Evolutionary conservation across 2,888 invertebrate genomes (phyloP).

Genomic region (Myopa tessellatipennis): DNA sequence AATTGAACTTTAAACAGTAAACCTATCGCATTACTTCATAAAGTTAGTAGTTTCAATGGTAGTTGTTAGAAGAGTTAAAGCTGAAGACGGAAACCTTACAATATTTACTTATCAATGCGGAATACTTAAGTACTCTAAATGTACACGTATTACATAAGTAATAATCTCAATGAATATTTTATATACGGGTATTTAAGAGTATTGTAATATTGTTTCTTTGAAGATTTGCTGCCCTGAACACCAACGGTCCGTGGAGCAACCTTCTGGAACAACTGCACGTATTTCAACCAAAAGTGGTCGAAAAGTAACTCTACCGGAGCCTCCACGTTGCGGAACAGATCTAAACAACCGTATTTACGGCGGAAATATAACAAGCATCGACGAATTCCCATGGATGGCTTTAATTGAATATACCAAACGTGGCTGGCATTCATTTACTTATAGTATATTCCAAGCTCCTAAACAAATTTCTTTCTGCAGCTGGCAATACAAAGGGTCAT

Average conservation of each 20-base stretch:
- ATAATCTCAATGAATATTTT: too few relatives aligned
- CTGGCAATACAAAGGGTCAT: conserved; percentile 69
- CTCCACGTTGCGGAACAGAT: conserved; percentile 57
- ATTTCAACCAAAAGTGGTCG: too few relatives aligned
- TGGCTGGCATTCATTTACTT: neutral
- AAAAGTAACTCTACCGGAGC: conserved; percentile 44
- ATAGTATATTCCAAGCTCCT: neutral
- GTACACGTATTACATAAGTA: too few relatives aligned
- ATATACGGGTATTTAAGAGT: too few relatives aligned
- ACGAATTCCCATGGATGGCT: conserved; percentile 72
- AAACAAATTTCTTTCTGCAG: conserved; percentile 1
- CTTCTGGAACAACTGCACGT: neutral
- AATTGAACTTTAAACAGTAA: too few relatives aligned
- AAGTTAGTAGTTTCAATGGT: too few relatives aligned
- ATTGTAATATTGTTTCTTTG: neutral
- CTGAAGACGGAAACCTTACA: too few relatives aligned
- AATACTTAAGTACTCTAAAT: too few relatives aligned
- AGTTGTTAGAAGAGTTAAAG: too few relatives aligned
- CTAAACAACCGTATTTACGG: conserved; percentile 72
- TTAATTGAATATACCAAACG: conserved; percentile 35
- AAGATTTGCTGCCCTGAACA: conserved; percentile 10
- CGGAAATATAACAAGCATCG: conserved; percentile 71
- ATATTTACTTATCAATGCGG: too few relatives aligned
- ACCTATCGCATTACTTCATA: too few relatives aligned
- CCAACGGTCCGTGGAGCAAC: neutral